Percentiles rank a stretch among this genome's conserved stretches.
Evolutionary conservation across 2,113 vertebrate species (phyloP).

Genomic region (Cyanistes caeruleus): DNA sequence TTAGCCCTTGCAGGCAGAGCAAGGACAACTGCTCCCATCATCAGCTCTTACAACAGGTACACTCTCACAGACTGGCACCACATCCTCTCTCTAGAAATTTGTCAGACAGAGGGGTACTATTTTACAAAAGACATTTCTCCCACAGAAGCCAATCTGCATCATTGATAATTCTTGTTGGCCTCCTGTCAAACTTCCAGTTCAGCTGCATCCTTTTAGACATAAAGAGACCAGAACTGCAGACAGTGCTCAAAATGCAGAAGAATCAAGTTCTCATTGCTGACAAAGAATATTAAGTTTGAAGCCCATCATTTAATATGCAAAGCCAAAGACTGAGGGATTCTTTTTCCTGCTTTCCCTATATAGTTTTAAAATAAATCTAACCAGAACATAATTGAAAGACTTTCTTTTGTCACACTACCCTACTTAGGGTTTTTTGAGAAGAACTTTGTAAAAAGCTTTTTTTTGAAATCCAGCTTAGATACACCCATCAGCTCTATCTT

Average conservation of each 20-base stretch:
- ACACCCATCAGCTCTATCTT: background rate
- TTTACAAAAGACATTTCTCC: background rate
- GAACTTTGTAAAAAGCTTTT: background rate
- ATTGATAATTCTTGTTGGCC: background rate
- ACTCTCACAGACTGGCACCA: background rate
- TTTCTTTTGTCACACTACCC: background rate
- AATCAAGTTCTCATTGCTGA: background rate
- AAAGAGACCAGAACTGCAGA: background rate
- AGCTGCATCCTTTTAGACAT: background rate
- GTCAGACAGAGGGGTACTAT: background rate
- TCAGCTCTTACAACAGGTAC: background rate
- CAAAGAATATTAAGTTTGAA: background rate
- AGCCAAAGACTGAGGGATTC: background rate
- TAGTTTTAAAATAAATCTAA: background rate
- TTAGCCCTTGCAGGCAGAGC: background rate
- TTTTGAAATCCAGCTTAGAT: background rate
- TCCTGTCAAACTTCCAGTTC: background rate
- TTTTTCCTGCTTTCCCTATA: fast-evolving
- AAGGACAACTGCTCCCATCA: background rate
- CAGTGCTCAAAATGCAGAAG: background rate
- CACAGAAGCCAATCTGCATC: background rate
- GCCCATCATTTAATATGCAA: background rate
- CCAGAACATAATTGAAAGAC: background rate
- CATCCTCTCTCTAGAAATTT: background rate
- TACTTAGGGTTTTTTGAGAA: background rate